Base-by-base conservation (phyloP, 2,888 invertebrate genomes). In the Ophion ellenae region DNA sequence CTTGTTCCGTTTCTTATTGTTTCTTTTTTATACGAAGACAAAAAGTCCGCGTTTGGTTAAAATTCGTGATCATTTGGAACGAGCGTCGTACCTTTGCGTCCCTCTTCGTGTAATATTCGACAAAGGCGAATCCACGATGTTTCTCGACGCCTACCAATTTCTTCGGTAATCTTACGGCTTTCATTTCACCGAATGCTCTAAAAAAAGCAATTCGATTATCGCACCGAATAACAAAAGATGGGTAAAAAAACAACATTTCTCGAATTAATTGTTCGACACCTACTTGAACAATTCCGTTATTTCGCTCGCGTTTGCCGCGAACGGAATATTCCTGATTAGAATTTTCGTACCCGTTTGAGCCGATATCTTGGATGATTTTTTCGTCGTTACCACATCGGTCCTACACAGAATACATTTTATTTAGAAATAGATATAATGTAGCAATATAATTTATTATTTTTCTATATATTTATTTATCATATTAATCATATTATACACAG, bases 101-200 rank as follows among this genome's bases (percentile, higher is more conserved):
- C 87, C 97, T 96, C 92, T 97, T 97, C 0, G 97, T 97, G 86
- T 97, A 95, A 94, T 96, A 99, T 93, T 99, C 99, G 5, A 99
- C 97, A 94, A 99, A 99, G 9, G 97, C 99, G 94, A 99, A 99
- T 78, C 99, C 99, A 91, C 99, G 96, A 94, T 99, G 99, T 88
- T 96, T 96, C 81, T 97, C 97, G 5, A 96, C 95, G 0, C 97
- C 97, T 0, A 96, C 95, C 92, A 98, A 95, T 95, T 99, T 99
- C 93, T 97, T 97, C 0, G 99, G 99, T 85, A 99, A 94, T 87
- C 99, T 95, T 20, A 99, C 95, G 14, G 97, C 97, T 94, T 98
- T 98, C 83, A 99, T 95, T 94, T 98, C 98, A 17, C 99, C 99
- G 95, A 99, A 99, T 28, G 97, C 97, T 92, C 98, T 98, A 94